phyloP scores from a whole-genome alignment of 2,888 invertebrate genomes.

The Corbicula japonica region DNA sequence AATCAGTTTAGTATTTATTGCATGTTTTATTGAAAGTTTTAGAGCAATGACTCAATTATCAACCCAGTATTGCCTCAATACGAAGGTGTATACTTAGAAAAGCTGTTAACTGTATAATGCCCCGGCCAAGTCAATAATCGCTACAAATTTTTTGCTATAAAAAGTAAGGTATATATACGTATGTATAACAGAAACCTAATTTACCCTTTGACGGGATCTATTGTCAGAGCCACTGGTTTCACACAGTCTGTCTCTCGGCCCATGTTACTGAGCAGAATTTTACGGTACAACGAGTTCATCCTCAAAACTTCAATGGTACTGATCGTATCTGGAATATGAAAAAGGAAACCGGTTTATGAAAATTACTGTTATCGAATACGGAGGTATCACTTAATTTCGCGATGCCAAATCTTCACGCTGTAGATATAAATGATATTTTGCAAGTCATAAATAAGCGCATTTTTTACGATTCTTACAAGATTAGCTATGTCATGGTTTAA shows the following conservation, averaged over 20 bases:
- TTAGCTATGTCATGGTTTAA: no score
- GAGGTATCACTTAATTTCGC: no score
- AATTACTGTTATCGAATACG: no score
- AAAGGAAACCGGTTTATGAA: no score
- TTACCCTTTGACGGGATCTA: conserved; percentile 97
- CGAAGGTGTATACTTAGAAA: background rate
- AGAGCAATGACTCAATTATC: no score
- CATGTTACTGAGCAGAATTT: conserved; percentile 95
- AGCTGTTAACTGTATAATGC: background rate
- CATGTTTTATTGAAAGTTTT: no score
- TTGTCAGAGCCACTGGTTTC: conserved; percentile 93
- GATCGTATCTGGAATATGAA: conserved; percentile 47
- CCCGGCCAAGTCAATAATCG: background rate
- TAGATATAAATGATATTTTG: no score
- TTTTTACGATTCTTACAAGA: no score
- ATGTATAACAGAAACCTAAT: conserved; percentile 75
- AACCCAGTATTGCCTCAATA: background rate
- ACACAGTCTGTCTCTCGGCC: conserved; percentile 95
- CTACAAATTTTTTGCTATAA: background rate
- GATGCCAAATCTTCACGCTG: no score
- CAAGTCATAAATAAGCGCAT: no score
- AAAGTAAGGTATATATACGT: background rate
- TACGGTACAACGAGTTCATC: conserved; percentile 92
- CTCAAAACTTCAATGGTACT: conserved; percentile 92
- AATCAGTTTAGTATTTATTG: no score